Percentiles rank a stretch among this genome's conserved stretches.
Evolutionary conservation across 2,113 vertebrate genomes (phyloP).

Genomic region (Podarcis muralis): DNA sequence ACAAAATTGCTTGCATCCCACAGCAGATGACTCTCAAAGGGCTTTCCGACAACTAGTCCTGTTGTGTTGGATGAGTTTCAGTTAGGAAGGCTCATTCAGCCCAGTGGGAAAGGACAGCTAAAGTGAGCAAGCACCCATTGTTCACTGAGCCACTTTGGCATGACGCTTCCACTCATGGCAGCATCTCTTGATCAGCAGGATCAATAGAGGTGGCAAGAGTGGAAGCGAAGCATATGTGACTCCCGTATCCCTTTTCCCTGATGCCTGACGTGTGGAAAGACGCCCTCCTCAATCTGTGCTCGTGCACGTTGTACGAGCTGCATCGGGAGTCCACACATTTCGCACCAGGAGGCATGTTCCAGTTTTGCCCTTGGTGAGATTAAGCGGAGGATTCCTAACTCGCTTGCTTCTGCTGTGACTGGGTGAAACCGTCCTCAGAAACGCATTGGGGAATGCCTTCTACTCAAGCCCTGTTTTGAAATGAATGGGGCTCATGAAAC

Average conservation of each 20-base stretch:
- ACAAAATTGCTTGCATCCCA: no score
- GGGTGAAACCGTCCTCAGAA: not conserved
- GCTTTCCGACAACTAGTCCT: no score
- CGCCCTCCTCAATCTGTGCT: not conserved
- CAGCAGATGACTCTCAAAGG: no score
- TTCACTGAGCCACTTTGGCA: not conserved
- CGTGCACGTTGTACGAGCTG: not conserved
- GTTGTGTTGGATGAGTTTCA: no score
- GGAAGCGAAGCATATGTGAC: not conserved
- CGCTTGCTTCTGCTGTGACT: not conserved
- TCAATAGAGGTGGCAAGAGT: not conserved
- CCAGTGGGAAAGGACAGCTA: not conserved
- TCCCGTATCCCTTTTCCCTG: not conserved
- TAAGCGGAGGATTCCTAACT: not conserved
- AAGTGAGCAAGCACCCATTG: not conserved
- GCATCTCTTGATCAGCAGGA: not conserved
- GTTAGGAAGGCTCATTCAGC: no score
- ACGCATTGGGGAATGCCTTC: not conserved
- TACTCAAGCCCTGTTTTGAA: not conserved
- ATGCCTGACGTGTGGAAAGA: not conserved
- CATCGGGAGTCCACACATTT: not conserved
- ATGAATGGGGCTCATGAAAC: not conserved
- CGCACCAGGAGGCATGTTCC: not conserved
- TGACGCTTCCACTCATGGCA: not conserved
- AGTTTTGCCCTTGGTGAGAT: not conserved